Conservation (phyloP, 2,888 invertebrate species). For the Cheilosia grossa region DNA sequence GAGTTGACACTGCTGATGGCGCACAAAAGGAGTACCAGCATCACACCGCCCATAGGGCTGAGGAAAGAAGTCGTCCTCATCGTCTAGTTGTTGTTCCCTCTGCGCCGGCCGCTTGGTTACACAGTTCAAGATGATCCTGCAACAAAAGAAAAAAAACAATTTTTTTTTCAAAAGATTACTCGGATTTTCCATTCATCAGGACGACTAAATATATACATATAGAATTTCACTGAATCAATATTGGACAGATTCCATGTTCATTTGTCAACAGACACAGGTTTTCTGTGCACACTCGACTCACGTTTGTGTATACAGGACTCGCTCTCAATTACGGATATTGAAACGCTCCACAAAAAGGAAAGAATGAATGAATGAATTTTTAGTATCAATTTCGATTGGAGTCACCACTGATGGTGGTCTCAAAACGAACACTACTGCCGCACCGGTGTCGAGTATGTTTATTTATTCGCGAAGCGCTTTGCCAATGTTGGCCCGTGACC, state of each 20-base stretch:
- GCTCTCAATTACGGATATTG: conserved; percentile 42
- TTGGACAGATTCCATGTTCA: conserved; percentile 70
- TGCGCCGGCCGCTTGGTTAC: conserved; percentile 9
- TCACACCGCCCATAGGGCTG: conserved; percentile 61
- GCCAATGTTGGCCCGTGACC: conserved; percentile 29
- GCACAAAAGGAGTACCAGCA: conserved; percentile 77
- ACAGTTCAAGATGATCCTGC: conserved; percentile 38
- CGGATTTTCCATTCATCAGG: conserved; percentile 39
- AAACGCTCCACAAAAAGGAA: conserved; percentile 34
- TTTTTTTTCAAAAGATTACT: conserved; percentile 53
- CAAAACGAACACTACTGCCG: conserved; percentile 53
- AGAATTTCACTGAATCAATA: conserved; percentile 66
- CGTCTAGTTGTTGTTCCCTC: conserved; percentile 14
- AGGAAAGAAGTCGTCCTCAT: conserved; percentile 62
- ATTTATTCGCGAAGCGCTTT: conserved; percentile 58
- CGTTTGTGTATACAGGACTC: conserved; percentile 45
- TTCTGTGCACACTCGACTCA: conserved; percentile 29
- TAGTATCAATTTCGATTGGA: conserved; percentile 60
- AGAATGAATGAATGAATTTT: conserved; percentile 1
- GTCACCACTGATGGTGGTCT: conserved; percentile 35
- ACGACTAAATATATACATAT: conserved; percentile 47
- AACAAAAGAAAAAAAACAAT: conserved; percentile 40
- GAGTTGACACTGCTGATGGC: conserved; percentile 79
- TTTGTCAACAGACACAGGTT: conserved; percentile 58
- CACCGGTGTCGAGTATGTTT: conserved; percentile 39